These are phyloP conservation scores for Diprion similis DNA, from an alignment of 1,140 invertebrate genomes.

Conservation along the genomic window DNA sequence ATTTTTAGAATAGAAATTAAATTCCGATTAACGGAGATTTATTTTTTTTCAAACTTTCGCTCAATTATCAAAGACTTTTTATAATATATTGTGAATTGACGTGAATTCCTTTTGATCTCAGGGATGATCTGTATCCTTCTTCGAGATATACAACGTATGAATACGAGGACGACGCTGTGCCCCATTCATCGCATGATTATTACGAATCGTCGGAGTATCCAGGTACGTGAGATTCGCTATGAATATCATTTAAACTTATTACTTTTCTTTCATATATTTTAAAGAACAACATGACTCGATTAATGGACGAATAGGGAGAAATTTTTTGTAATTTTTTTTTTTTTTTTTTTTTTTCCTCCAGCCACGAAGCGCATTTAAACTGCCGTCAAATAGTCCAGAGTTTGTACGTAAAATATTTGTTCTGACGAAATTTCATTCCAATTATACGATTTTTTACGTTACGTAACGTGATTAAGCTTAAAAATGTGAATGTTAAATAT, in stretches of 20 bases:
- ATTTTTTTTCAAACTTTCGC: conserved; percentile 11
- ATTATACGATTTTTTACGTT: too few species aligned
- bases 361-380: neutral
- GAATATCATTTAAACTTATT: neutral
- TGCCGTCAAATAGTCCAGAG: neutral
- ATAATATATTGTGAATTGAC: too few species aligned
- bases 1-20: too few species aligned
- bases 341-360: neutral
- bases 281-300: too few species aligned
- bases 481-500: neutral
- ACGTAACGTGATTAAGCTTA: too few species aligned
- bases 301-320: neutral
- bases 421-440: neutral
- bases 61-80: too few species aligned
- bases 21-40: conserved; percentile 15
- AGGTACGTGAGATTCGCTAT: conserved; percentile 40
- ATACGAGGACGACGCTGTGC: conserved; percentile 54
- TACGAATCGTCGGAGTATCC: conserved; percentile 57
- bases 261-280: neutral
- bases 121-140: conserved; percentile 49
- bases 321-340: neutral
- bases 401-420: neutral
- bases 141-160: conserved; percentile 52
- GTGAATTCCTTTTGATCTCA: conserved; percentile 21
- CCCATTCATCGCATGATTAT: conserved; percentile 56